phyloP scores from a whole-genome alignment of 2,888 invertebrate genomes.

The Spisula solida region DNA sequence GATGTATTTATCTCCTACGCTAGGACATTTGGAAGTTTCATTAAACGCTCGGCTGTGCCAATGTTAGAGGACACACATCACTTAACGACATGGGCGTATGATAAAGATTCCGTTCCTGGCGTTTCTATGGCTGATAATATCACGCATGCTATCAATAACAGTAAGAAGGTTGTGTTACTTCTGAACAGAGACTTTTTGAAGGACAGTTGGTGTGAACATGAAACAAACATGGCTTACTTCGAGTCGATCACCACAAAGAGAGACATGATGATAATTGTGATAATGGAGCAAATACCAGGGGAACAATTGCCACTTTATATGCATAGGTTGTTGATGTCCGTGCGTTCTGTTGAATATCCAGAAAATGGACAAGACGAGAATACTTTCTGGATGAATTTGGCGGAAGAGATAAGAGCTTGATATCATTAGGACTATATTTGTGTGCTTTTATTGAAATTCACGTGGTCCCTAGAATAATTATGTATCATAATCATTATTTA shows the following conservation, averaged over 20 bases:
- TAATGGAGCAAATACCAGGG: constrained; percentile 47
- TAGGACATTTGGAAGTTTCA: constrained; percentile 59
- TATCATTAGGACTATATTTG: too few relatives aligned
- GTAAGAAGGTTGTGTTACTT: constrained; percentile 64
- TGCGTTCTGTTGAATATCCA: constrained; percentile 55
- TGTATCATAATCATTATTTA: too few relatives aligned
- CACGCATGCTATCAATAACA: constrained; percentile 62
- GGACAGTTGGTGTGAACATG: too few relatives aligned
- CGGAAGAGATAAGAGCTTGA: constrained; percentile 44
- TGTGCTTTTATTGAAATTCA: too few relatives aligned
- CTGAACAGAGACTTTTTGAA: constrained; percentile 50
- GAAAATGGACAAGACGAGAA: constrained; percentile 40
- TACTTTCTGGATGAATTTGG: too few relatives aligned
- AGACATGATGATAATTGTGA: constrained; percentile 59
- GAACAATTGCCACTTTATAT: constrained; percentile 50
- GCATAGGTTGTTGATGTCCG: constrained; percentile 47
- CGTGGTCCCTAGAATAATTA: too few relatives aligned
- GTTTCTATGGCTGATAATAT: constrained; percentile 65
- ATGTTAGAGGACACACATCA: too few relatives aligned
- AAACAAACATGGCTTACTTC: constrained; percentile 64
- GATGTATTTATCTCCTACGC: constrained; percentile 70
- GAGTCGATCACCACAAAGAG: constrained; percentile 60
- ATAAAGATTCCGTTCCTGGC: too few relatives aligned
- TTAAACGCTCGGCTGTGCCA: too few relatives aligned
- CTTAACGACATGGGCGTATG: too few relatives aligned